Base-by-base conservation (phyloP, 2,888 invertebrate species). In the Galerucella nymphaeae region DNA sequence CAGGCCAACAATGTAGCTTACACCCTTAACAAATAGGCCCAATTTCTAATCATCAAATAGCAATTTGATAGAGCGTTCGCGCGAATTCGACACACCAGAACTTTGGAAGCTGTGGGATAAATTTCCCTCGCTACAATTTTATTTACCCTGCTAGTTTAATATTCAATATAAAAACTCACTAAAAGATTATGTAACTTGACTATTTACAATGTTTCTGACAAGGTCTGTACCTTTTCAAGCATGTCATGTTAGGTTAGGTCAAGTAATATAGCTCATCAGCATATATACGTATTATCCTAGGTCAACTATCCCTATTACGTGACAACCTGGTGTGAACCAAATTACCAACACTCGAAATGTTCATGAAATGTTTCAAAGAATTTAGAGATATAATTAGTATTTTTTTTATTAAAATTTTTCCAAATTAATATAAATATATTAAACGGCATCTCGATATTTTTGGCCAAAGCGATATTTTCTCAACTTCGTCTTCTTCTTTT, bases 1-100 rank as follows among this genome's bases (percentile, higher is more conserved):
- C 70, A 41, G 61, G 63, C 45, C 50, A 68, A 71, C 72, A 73
- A 72, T 68, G 66, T 61, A 57, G 61, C 66, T 63, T 23, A 64
- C 72, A 69, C 72, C 74, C 74, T 65, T 65, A 68, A 71, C 74
- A 69, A 73, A 68, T 59, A 62, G 42, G 70, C 50, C 67, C 72
- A 70, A 77, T 77, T 75, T 75, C 75, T 75, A 72, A 73, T 74
- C 75, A 74, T 77, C 69, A 77, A 77, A 77, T 74, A 71, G 74
- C 70, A 74, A 77, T 77, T 77, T 71, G 65, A 69, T 73, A 53
- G 75, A 66, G 72, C 72, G 69, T 65, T 50, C 53, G 63, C 55
- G 64, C 41, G 57, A 67, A 77, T 77, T 77, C 75, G 77, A 72
- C 70, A 77, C 74, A 72, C 74, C 74, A 70, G 64, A n/a, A 58